These are phyloP conservation scores for Maconellicoccus hirsutus DNA, from an alignment of 1,140 invertebrate species.

Conservation along the genomic window DNA sequence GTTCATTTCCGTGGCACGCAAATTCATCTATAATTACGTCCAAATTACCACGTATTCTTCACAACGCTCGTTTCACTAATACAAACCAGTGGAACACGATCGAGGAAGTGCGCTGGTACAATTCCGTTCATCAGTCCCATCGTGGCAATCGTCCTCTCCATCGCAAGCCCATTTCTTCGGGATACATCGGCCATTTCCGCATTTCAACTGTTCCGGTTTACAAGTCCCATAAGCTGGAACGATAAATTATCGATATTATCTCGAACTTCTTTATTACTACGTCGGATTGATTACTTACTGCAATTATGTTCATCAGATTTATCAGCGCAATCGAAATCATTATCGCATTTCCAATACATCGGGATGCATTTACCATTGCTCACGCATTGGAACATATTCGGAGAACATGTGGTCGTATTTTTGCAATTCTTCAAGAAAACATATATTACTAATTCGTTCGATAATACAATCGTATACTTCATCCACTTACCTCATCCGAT, in stretches of 20 bases:
- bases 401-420: constrained; percentile 18
- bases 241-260: constrained; percentile 36
- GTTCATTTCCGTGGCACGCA: constrained; percentile 37
- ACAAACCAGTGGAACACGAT: constrained; percentile 33
- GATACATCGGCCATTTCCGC: constrained; percentile 29
- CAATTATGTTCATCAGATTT: constrained; percentile 41
- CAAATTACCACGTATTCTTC: background rate
- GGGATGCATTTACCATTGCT: constrained; percentile 26
- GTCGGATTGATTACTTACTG: constrained; percentile 23
- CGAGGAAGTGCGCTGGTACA: constrained; percentile 34
- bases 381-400: constrained; percentile 24
- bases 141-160: constrained; percentile 32
- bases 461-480: background rate
- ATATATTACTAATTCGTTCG: too few species aligned
- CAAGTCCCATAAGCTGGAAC: constrained; percentile 24
- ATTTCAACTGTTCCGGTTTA: constrained; percentile 34
- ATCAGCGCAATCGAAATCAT: constrained; percentile 33
- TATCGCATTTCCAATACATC: constrained; percentile 35
- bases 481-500: constrained; percentile 23
- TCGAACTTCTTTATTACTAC: background rate
- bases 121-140: constrained; percentile 32
- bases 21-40: constrained; percentile 31
- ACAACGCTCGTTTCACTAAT: constrained; percentile 38
- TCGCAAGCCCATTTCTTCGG: constrained; percentile 26
- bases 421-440: background rate